These are phyloP conservation scores for Bombus pyrosoma DNA, from an alignment of 1,140 invertebrate species.

Conservation along the genomic window DNA sequence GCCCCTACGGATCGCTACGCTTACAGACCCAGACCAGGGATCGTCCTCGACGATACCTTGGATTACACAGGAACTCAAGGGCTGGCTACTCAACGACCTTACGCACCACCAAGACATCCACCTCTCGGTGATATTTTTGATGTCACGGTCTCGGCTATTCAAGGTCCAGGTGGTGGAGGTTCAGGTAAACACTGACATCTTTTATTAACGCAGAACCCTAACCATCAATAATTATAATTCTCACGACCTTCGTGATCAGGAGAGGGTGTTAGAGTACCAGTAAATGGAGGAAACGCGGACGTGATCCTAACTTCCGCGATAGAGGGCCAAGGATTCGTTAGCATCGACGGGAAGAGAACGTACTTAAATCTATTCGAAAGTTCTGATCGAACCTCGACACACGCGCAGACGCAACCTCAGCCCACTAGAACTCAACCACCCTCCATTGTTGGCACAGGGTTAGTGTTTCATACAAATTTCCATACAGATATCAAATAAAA, in stretches of 20 bases:
- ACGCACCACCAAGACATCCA: conserved; percentile 78
- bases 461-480: conserved; percentile 63
- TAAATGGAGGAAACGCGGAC: conserved; percentile 79
- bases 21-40: conserved; percentile 90
- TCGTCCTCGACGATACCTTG: conserved; percentile 90
- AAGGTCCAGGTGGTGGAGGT: conserved; percentile 89
- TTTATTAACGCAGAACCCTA: no score
- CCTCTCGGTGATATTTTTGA: conserved; percentile 91
- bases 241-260: conserved; percentile 25
- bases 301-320: conserved; percentile 91
- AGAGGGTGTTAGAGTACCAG: conserved; percentile 78
- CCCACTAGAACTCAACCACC: conserved; percentile 74
- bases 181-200: conserved; percentile 61
- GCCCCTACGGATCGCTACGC: conserved; percentile 70
- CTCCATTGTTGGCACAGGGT: conserved; percentile 81
- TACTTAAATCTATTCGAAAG: conserved; percentile 92
- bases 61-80: conserved; percentile 77
- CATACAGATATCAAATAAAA: not conserved
- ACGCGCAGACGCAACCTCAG: conserved; percentile 72
- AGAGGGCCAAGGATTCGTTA: conserved; percentile 92
- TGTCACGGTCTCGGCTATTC: conserved; percentile 93
- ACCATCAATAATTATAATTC: not conserved
- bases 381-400: conserved; percentile 71
- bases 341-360: conserved; percentile 95
- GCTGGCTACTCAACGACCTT: conserved; percentile 79